Percentiles rank a stretch among this genome's conserved stretches.
phyloP scores from a whole-genome alignment of 2,888 invertebrate genomes.

The Xiphydria camelus region DNA sequence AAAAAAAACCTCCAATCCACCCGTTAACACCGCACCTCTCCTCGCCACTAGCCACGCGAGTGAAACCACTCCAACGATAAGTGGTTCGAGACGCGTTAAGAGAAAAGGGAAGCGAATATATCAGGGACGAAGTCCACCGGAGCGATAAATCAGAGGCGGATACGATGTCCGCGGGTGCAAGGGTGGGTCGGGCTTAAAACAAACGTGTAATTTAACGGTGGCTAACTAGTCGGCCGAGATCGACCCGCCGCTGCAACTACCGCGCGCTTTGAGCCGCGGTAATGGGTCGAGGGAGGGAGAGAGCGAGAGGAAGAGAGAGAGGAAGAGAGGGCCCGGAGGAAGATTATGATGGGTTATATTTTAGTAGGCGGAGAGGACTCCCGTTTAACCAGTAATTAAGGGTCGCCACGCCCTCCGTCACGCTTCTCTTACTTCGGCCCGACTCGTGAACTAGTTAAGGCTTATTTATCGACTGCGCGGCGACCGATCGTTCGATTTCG shows the following conservation, averaged over 20 bases:
- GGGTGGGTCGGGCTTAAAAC: conserved; percentile 39
- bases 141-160: conserved; percentile 43
- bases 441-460: conserved; percentile 4
- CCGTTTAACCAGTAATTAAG: conserved; percentile 57
- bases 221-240: conserved; percentile 36
- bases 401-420: conserved; percentile 48
- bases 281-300: conserved; percentile 29
- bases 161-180: conserved; percentile 30
- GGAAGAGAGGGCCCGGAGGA: conserved; percentile 28
- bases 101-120: neutral
- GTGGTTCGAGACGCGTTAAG: neutral
- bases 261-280: conserved; percentile 24
- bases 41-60: no score
- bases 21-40: no score
- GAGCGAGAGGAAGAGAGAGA: no score
- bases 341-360: conserved; percentile 54
- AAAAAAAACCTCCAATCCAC: no score
- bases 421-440: conserved; percentile 34
- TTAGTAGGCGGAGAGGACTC: conserved; percentile 55
- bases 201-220: conserved; percentile 56
- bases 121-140: conserved; percentile 5
- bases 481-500: conserved; percentile 5
- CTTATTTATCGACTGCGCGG: conserved; percentile 11
- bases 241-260: conserved; percentile 33
- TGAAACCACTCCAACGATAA: neutral